These are phyloP conservation scores for Nasua narica DNA, from an alignment of 2,797 vertebrate species.

Conservation along the genomic window DNA sequence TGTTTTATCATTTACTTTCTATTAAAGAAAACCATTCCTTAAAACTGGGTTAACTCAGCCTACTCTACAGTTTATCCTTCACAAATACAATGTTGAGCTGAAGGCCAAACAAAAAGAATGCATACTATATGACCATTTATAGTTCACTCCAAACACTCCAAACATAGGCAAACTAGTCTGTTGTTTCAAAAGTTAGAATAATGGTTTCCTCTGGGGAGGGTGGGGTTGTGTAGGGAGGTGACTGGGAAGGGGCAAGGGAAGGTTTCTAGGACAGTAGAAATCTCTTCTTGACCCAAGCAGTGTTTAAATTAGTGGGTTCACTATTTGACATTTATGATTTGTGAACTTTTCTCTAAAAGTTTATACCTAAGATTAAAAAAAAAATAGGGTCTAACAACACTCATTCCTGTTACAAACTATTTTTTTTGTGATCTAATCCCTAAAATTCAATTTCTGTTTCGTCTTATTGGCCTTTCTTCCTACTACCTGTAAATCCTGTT, in stretches of 20 bases:
- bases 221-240: neutral
- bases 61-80: neutral
- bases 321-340: neutral
- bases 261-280: neutral
- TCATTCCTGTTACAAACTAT: neutral
- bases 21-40: slow-evolving; percentile 1
- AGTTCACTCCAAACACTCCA: neutral
- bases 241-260: neutral
- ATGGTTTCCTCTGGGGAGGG: neutral
- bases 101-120: neutral
- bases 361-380: neutral
- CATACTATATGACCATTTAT: neutral
- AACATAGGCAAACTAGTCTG: neutral
- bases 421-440: slow-evolving; percentile 32
- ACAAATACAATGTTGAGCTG: neutral
- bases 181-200: neutral
- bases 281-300: neutral
- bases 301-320: neutral
- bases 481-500: slow-evolving; percentile 30
- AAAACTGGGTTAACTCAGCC: neutral
- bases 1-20: neutral
- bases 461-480: neutral
- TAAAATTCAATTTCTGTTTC: slow-evolving; percentile 22
- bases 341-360: neutral
- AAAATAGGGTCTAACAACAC: neutral